A percentile compares a stretch with the other conserved stretches of the same genome.
Evolutionary conservation across 1,140 invertebrate species (phyloP).

Genomic region (Drosophila pseudoananassae): DNA sequence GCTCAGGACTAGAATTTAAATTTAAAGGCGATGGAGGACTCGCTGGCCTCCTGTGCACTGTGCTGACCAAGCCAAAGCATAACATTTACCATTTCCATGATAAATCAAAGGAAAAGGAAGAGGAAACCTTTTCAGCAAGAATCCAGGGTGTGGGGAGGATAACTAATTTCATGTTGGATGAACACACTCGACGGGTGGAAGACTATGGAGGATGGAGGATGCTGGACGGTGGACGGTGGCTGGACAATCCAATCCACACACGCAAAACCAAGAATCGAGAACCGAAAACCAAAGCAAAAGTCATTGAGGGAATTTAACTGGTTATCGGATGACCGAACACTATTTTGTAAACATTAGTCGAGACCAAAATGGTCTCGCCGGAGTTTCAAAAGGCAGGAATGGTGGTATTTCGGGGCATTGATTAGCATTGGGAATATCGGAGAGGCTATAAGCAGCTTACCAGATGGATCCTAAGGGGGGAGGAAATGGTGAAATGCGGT

Average conservation of each 20-base stretch:
- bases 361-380: conserved; percentile 47
- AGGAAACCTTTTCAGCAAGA: conserved; percentile 14
- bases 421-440: conserved; percentile 53
- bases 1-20: background rate
- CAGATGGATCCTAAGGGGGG: conserved; percentile 3
- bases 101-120: conserved; percentile 34
- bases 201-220: background rate
- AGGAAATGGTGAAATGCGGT: background rate
- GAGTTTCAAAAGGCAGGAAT: conserved; percentile 1
- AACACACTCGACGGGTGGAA: too few species aligned
- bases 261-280: conserved; percentile 27
- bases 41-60: background rate
- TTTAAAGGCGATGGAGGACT: background rate
- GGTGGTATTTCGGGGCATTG: conserved; percentile 18
- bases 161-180: conserved; percentile 77
- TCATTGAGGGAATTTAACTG: conserved; percentile 69
- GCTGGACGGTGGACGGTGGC: background rate
- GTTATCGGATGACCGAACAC: conserved; percentile 74
- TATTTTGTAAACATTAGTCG: conserved; percentile 75
- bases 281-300: conserved; percentile 54
- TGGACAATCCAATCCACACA: conserved; percentile 22
- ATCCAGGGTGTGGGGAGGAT: conserved; percentile 26
- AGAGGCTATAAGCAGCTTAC: conserved; percentile 40
- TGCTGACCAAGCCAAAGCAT: conserved; percentile 2
- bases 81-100: conserved; percentile 12